These are phyloP conservation scores for Monoplex corrugatus DNA, from an alignment of 2,888 invertebrate genomes.

Conservation along the genomic window DNA sequence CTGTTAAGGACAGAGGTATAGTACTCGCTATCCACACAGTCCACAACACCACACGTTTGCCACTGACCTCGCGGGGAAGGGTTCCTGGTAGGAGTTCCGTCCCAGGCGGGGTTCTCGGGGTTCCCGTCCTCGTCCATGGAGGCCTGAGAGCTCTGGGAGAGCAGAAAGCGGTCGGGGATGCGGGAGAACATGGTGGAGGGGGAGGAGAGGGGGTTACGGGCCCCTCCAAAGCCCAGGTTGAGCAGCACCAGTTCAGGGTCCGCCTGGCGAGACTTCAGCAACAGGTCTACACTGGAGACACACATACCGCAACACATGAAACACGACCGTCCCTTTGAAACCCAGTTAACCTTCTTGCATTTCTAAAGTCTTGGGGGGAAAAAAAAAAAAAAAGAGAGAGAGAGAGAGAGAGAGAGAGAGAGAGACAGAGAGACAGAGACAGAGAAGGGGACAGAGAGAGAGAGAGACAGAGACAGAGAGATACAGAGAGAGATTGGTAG, in stretches of 20 bases:
- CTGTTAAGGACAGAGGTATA: conserved; percentile 48
- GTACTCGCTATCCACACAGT: conserved; percentile 32
- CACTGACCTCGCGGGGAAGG: conserved; percentile 42
- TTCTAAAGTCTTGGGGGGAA: no score
- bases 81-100: conserved; percentile 1
- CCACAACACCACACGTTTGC: not conserved
- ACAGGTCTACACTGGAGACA: conserved; percentile 79
- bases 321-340: no score
- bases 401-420: no score
- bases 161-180: conserved; percentile 91
- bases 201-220: conserved; percentile 49
- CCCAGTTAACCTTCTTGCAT: no score
- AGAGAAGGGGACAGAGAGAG: no score
- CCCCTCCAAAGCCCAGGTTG: conserved; percentile 83
- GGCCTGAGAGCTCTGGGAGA: conserved; percentile 87
- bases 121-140: not conserved
- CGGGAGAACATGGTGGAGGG: conserved; percentile 81
- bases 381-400: no score
- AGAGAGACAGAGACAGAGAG: no score
- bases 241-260: conserved; percentile 94
- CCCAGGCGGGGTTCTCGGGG: not conserved
- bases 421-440: no score
- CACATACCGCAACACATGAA: no score
- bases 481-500: no score
- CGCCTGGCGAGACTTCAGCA: conserved; percentile 90